phyloP scores from a whole-genome alignment of 35 echinoderm and acorn worm genomes.

The Holothuria glaberrima region DNA sequence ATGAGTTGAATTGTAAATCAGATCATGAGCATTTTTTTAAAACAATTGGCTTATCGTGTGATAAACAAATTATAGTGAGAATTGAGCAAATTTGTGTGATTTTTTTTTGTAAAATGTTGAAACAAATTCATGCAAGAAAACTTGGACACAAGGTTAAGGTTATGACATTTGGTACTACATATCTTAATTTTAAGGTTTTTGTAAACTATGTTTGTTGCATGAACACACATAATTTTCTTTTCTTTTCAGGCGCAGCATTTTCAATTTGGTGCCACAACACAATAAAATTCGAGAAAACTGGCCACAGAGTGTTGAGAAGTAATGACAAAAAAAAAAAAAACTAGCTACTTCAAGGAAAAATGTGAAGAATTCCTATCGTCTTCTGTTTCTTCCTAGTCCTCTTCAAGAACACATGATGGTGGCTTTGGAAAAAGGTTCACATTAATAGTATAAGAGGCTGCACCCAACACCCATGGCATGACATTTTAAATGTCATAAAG shows the following conservation, averaged over 20 bases:
- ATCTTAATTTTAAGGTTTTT: background rate
- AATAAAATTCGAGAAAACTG: background rate
- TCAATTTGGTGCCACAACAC: background rate
- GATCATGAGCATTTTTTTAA: background rate
- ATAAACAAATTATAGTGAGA: background rate
- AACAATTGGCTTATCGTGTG: background rate
- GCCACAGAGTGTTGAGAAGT: background rate
- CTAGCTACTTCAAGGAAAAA: background rate
- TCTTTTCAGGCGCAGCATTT: background rate
- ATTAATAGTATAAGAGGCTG: background rate
- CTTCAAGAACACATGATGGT: background rate
- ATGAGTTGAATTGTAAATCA: background rate
- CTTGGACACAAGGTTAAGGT: too few relatives aligned
- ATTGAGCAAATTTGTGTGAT: constrained; percentile 5
- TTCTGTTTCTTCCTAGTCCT: background rate
- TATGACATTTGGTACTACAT: background rate
- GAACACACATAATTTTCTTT: background rate
- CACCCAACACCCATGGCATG: background rate
- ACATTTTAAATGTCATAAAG: too few relatives aligned
- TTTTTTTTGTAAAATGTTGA: background rate
- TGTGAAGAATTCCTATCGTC: background rate
- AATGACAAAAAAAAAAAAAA: background rate
- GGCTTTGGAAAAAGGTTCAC: background rate
- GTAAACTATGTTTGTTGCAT: background rate
- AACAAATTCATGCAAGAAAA: background rate